Evolutionary conservation across 1,140 invertebrate species (phyloP).

Genomic region (Lethrus apterus): DNA sequence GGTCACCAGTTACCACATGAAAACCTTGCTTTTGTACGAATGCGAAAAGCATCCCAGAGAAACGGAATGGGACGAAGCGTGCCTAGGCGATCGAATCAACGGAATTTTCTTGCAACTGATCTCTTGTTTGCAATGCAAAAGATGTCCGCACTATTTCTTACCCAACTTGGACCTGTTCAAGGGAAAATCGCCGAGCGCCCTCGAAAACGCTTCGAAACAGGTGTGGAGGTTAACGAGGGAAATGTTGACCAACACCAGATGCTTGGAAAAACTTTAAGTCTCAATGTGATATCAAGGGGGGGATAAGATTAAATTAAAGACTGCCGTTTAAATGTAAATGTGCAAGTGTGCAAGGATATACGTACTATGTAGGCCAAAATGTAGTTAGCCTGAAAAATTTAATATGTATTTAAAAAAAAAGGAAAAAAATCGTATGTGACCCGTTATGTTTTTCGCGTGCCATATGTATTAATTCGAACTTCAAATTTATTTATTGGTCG

Average conservation of each 20-base stretch:
- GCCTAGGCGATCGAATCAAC: slow-evolving; percentile 83
- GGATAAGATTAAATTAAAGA: too few species aligned
- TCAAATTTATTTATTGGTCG: too few species aligned
- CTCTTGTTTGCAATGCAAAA: slow-evolving; percentile 86
- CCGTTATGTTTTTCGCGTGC: too few species aligned
- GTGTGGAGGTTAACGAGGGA: slow-evolving; percentile 85
- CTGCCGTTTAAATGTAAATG: too few species aligned
- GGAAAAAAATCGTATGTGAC: too few species aligned
- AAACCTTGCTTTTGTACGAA: slow-evolving; percentile 84
- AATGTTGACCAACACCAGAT: slow-evolving; percentile 79
- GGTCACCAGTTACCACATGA: slow-evolving; percentile 81
- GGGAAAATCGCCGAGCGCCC: slow-evolving; percentile 74
- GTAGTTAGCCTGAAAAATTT: too few species aligned
- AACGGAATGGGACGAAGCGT: slow-evolving; percentile 86
- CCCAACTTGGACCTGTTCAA: slow-evolving; percentile 84
- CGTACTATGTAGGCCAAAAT: slow-evolving; percentile 14
- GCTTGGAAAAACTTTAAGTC: slow-evolving; percentile 76
- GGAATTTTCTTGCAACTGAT: slow-evolving; percentile 94
- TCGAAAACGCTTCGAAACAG: slow-evolving; percentile 88
- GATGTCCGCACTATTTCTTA: slow-evolving; percentile 89
- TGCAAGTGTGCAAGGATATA: too few species aligned
- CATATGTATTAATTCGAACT: too few species aligned
- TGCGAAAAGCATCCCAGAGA: slow-evolving; percentile 93
- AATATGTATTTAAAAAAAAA: too few species aligned
- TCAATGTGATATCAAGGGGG: too few species aligned